A percentile compares a stretch with the other conserved stretches of the same genome.
phyloP scores from a whole-genome alignment of 1,140 invertebrate genomes.

The Aphaenogaster rudis region DNA sequence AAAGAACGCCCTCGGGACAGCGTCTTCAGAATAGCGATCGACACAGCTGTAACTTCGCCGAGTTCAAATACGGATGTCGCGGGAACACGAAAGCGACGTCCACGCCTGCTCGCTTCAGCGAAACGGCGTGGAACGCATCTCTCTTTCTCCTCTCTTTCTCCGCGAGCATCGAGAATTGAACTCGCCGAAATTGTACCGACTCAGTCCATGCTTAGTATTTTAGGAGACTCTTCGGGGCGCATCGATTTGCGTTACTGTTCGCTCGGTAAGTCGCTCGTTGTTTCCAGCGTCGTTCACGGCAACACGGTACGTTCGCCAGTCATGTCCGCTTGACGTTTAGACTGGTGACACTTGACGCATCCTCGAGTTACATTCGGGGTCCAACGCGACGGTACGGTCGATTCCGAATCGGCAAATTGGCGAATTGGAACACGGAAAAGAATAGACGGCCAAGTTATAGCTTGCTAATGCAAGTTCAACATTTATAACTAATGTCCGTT shows the following conservation, averaged over 20 bases:
- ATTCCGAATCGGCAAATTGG: background rate
- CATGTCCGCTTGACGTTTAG: background rate
- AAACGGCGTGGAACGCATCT: background rate
- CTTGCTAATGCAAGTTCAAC: too few relatives aligned
- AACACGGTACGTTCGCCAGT: background rate
- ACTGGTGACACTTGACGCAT: background rate
- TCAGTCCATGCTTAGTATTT: background rate
- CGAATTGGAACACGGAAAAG: background rate
- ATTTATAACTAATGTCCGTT: too few relatives aligned
- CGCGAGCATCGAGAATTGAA: background rate
- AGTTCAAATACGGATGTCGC: background rate
- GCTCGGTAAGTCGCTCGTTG: background rate
- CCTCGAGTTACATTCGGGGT: background rate
- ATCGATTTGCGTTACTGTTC: constrained; percentile 4
- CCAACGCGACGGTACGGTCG: background rate
- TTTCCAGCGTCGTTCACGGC: background rate
- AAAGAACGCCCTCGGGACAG: background rate
- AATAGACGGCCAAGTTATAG: too few relatives aligned
- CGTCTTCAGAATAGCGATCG: background rate
- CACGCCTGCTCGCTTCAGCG: background rate
- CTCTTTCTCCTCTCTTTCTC: background rate
- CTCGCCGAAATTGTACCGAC: constrained; percentile 3
- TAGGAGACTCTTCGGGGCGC: background rate
- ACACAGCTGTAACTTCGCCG: background rate
- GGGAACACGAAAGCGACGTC: constrained; percentile 7